A percentile compares a stretch with the other conserved stretches of the same genome.
These are phyloP conservation scores for Trichacis sp. DNA, from an alignment of 2,888 invertebrate genomes.

Conservation along the genomic window DNA sequence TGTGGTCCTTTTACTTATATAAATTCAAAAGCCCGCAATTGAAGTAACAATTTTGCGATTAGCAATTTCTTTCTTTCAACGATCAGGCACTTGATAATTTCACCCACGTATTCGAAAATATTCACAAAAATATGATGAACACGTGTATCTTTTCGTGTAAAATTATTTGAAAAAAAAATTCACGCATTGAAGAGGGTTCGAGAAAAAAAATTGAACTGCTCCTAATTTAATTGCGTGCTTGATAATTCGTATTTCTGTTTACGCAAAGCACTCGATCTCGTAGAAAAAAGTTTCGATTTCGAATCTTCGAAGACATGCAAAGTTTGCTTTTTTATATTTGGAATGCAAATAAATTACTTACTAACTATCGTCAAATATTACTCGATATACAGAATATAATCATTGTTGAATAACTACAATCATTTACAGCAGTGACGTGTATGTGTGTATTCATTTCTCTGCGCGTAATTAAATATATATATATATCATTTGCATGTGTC, in stretches of 20 bases:
- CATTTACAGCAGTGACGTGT: slow-evolving; percentile 60
- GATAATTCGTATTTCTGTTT: no score
- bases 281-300: slow-evolving; percentile 2
- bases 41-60: neutral
- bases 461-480: slow-evolving; percentile 55
- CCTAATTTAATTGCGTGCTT: no score
- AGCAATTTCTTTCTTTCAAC: neutral
- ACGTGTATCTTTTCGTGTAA: slow-evolving; percentile 45
- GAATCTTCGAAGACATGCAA: slow-evolving; percentile 1
- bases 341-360: slow-evolving; percentile 69
- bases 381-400: slow-evolving; percentile 60
- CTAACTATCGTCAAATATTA: slow-evolving; percentile 58
- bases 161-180: slow-evolving; percentile 50
- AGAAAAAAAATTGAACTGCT: slow-evolving; percentile 6
- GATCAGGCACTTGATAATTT: slow-evolving; percentile 53
- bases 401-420: slow-evolving; percentile 64
- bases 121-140: slow-evolving; percentile 60
- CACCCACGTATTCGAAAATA: slow-evolving; percentile 10
- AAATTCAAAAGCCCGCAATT: neutral
- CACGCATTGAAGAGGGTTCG: slow-evolving; percentile 49
- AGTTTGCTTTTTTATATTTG: slow-evolving; percentile 45
- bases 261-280: no score
- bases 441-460: slow-evolving; percentile 42
- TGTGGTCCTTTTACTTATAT: slow-evolving; percentile 36
- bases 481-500: slow-evolving; percentile 50